Evolutionary conservation across 2,113 vertebrate species (phyloP), one percentile per base, ranked within the genome.

Genomic region (Bungarus multicinctus): DNA sequence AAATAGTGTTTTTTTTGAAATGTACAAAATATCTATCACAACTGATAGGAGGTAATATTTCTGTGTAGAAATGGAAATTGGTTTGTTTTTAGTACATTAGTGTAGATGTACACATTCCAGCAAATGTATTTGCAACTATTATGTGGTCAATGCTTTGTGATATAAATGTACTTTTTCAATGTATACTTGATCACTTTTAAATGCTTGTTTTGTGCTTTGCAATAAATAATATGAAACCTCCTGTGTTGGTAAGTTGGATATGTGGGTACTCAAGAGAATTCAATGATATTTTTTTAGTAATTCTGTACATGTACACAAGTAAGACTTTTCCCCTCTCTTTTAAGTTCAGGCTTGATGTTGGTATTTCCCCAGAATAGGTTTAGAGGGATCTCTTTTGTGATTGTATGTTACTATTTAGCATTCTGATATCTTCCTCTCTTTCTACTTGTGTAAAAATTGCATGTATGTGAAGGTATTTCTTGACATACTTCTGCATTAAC

Each of bases 191-290:
- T 99, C 99, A 98, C 98, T 99, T 99, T 99, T 99, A 99, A 99
- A 99, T 98, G 98, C 98, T 98, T 98, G 98, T 99, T 98, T 99
- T 99, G 98, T 99, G 99, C 99, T 99, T 99, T 99, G 98, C 99
- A 99, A 99, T 99, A 99, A 99, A 99, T 99, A 98, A 99, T 99
- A 99, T 99, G 99, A 99, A 99, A 99, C 99, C 99, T 99, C 98
- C 98, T 99, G 99, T 99, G 99, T 99, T 98, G 99, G 99, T 99
- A 99, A 99, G 99, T 99, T 98, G 98, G 99, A 98, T 98, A 98
- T 98, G 95, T 98, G 98, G 97, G 97, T 97, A 96, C 97, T 92
- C 53, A 95, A 97, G 97, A 98, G 93, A 97, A 95, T 95, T 97
- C 96, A 92, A 97, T 95, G 95, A 97, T 69, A 14, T 69, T 97